Conservation (phyloP, 2,888 invertebrate species). For the Himalopsyche anomala region DNA sequence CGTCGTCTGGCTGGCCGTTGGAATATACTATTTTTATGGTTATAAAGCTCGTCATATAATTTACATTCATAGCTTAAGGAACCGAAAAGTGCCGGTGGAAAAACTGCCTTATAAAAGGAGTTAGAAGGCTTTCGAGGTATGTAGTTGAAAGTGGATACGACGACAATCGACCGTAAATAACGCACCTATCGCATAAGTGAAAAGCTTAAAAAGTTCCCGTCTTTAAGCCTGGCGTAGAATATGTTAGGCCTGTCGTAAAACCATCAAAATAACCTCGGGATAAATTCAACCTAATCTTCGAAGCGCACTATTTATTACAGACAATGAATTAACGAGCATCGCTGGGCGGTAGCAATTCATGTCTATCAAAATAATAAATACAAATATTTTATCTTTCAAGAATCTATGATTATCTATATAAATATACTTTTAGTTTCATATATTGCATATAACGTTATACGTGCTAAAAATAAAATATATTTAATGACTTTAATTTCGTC, state of each 20-base stretch:
- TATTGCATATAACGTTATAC: no score
- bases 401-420: no score
- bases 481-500: no score
- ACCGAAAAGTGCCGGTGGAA: conserved; percentile 27
- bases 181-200: conserved; percentile 44
- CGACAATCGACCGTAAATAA: conserved; percentile 54
- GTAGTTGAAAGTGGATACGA: conserved; percentile 43
- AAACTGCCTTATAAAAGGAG: conserved; percentile 29
- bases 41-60: conserved; percentile 45
- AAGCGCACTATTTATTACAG: conserved; percentile 13
- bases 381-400: not conserved
- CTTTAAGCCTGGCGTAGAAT: conserved; percentile 15
- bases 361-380: not conserved
- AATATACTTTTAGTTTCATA: no score
- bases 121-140: conserved; percentile 28
- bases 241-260: conserved; percentile 50
- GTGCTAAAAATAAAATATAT: no score
- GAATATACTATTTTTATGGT: conserved; percentile 40
- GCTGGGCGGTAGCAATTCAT: not conserved
- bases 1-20: not conserved
- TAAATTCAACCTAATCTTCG: conserved; percentile 46
- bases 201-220: conserved; percentile 39
- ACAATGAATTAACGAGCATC: conserved; percentile 17
- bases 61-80: conserved; percentile 41
- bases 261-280: conserved; percentile 49